Evolutionary conservation across 2,797 vertebrate species (phyloP).

Genomic region (Clarias platycephalus): DNA sequence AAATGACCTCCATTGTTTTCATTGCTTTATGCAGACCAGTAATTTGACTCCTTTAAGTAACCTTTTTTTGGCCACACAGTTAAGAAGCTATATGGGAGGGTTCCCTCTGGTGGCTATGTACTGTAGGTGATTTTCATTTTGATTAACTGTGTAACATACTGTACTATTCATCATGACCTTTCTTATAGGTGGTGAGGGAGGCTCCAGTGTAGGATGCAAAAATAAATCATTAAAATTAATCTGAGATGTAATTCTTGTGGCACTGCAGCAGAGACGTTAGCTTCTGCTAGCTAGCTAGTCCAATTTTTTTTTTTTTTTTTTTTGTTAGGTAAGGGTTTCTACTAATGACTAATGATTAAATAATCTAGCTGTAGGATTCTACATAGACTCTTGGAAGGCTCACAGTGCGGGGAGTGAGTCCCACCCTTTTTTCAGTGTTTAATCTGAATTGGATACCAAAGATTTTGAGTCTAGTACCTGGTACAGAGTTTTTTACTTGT

Average conservation of each 20-base stretch:
- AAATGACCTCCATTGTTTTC: no score
- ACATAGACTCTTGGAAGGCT: neutral
- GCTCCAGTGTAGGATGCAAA: neutral
- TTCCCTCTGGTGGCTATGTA: neutral
- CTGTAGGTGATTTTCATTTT: neutral
- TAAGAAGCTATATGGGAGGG: neutral
- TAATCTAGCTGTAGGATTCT: neutral
- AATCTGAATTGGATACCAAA: neutral
- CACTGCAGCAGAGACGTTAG: neutral
- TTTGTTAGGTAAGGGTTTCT: neutral
- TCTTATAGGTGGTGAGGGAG: neutral
- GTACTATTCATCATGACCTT: neutral
- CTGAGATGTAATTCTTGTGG: neutral
- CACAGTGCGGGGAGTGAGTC: neutral
- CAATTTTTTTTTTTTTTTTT: no score
- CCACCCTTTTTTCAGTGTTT: neutral
- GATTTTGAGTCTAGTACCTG: neutral
- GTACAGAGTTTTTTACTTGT: neutral
- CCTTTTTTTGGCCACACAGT: no score
- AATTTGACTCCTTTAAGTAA: no score
- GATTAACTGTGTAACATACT: neutral
- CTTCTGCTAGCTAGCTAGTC: neutral
- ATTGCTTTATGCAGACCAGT: no score
- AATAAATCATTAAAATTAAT: no score
- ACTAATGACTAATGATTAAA: neutral